A percentile compares a stretch with the other conserved stretches of the same genome.
These are phyloP conservation scores for Anorthoa munda DNA, from an alignment of 2,888 invertebrate genomes.

Conservation along the genomic window DNA sequence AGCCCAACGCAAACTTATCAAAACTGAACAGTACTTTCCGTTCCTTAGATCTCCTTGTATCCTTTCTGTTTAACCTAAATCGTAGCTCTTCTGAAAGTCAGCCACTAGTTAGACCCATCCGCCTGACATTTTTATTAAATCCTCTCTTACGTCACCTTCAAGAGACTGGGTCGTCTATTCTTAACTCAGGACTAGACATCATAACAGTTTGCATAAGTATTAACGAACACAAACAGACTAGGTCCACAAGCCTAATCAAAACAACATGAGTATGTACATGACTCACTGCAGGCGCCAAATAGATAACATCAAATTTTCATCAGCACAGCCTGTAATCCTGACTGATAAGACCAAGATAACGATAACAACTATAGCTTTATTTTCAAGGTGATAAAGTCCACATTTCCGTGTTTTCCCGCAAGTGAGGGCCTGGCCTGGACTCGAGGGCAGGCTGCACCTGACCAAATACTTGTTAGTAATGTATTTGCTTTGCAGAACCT, in stretches of 20 bases:
- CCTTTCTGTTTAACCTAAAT: not conserved
- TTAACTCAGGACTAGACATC: conserved; percentile 34
- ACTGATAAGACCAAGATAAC: conserved; percentile 50
- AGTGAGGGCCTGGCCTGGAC: conserved; percentile 30
- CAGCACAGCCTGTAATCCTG: conserved; percentile 55
- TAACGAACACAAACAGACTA: conserved; percentile 38
- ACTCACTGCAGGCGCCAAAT: conserved; percentile 62
- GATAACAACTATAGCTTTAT: conserved; percentile 39
- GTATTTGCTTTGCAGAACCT: conserved; percentile 51
- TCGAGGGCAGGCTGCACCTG: conserved; percentile 56
- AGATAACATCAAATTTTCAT: conserved; percentile 63
- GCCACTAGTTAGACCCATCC: not conserved
- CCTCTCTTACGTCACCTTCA: conserved; percentile 31
- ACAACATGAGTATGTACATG: conserved; percentile 50
- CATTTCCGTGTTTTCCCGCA: conserved; percentile 33
- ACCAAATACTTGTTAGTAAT: conserved; percentile 55
- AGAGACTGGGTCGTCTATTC: conserved; percentile 40
- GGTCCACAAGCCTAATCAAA: conserved; percentile 34
- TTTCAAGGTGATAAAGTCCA: conserved; percentile 40
- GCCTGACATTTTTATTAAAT: conserved; percentile 23
- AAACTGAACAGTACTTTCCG: not conserved
- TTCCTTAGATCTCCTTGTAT: not conserved
- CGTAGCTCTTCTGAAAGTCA: not conserved
- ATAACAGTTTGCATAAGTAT: conserved; percentile 51
- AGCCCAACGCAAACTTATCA: not conserved